Base-by-base conservation (phyloP, 2,113 vertebrate genomes). In the Raja brachyura region DNA sequence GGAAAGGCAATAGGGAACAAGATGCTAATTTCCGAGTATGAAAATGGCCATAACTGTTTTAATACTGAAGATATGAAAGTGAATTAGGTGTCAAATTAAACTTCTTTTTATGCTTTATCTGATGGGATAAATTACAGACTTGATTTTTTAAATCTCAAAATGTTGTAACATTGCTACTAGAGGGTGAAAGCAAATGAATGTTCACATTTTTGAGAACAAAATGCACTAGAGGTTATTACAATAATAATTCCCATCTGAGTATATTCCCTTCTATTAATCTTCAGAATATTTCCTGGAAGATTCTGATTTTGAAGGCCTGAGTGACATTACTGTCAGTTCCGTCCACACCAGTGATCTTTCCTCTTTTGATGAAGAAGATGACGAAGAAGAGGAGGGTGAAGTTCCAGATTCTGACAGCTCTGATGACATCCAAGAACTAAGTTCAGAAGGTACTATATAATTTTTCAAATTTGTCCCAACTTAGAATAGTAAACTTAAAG, bases 331-430 rank as follows among this genome's bases (percentile, higher is more conserved):
- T 0, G 98, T 99, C 94, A 99, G 99, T 95, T 99, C 99, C 0
- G 99, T 99, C 94, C 99, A 99, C 94, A 99, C 99, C 93, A 99
- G 99, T 93, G 99, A 99, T 94, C 97, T 99, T 94, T 99, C 98
- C 0, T 99, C 98, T 9, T 99, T 99, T 94, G 98, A 99, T 94
- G 98, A 96, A 93, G 93, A 98, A 33, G 74, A 93, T 20, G 75
- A 93, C 48, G 79, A 93, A 48, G 66, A 92, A 10, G 88, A 98
- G 0, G 98, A 99, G 48, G 98, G 98, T 0, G 98, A 98, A 25
- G 93, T 95, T 93, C 95, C 95, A 0, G 93, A 94, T 93, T 98
- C 98, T 31, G 98, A 99, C 14, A 98, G 97, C 93, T 98, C 98
- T 31, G 98, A 99, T 93, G 98, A 99, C 94, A 98, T 98, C 1